These are phyloP conservation scores for Cyaniris semiargus DNA, from an alignment of 2,888 invertebrate species.

Conservation along the genomic window DNA sequence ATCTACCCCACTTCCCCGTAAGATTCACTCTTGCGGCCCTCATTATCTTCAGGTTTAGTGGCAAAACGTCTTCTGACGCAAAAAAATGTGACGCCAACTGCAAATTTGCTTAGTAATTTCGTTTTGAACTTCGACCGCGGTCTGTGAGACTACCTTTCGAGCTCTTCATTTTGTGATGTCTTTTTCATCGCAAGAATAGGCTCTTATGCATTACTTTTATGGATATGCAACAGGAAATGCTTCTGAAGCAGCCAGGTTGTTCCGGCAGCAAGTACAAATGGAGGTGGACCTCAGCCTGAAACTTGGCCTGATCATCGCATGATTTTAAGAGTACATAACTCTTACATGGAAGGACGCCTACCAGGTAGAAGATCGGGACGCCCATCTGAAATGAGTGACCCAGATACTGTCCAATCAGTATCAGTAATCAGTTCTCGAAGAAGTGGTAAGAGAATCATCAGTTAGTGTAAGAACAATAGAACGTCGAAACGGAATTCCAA, in stretches of 20 bases:
- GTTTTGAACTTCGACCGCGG: too few species aligned
- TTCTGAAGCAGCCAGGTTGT: slow-evolving; percentile 26
- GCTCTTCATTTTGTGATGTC: slow-evolving; percentile 13
- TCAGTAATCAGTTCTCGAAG: slow-evolving; percentile 9
- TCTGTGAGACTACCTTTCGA: too few species aligned
- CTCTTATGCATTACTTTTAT: slow-evolving; percentile 23
- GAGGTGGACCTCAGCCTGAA: background rate
- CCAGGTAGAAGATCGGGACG: background rate
- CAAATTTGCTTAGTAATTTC: too few species aligned
- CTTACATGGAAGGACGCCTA: slow-evolving; percentile 6
- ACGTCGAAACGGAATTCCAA: slow-evolving; percentile 7
- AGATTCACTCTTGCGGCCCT: too few species aligned
- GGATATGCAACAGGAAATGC: slow-evolving; percentile 26
- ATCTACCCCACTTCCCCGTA: too few species aligned
- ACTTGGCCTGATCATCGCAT: slow-evolving; percentile 2
- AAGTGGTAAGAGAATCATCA: slow-evolving; percentile 22
- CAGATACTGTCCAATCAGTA: slow-evolving; percentile 20
- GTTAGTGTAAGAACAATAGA: slow-evolving; percentile 26
- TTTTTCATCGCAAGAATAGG: slow-evolving; percentile 10
- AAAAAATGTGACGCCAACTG: too few species aligned
- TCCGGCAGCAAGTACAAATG: slow-evolving; percentile 18
- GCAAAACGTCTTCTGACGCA: too few species aligned
- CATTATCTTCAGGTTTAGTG: too few species aligned
- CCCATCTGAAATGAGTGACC: background rate
- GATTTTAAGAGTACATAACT: background rate